These are phyloP conservation scores for Molossus molossus DNA, from an alignment of 2,797 vertebrate species.

Conservation along the genomic window DNA sequence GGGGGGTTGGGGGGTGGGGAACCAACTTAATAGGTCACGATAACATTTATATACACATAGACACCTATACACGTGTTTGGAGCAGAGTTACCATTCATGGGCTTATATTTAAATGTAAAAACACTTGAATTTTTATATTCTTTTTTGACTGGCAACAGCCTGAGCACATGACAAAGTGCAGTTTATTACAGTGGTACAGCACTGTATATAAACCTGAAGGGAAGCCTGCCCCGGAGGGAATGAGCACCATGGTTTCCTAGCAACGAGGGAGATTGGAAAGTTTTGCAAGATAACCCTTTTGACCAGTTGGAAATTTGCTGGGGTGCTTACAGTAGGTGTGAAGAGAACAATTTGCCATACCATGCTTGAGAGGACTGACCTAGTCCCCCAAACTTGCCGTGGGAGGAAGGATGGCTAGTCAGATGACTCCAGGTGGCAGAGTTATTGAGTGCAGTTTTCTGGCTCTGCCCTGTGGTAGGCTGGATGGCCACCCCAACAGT, in stretches of 20 bases:
- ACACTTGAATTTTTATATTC: constrained; percentile 65
- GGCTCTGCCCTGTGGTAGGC: not conserved
- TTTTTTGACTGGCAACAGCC: constrained; percentile 67
- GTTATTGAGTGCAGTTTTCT: not conserved
- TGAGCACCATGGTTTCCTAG: constrained; percentile 67
- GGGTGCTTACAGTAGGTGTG: constrained; percentile 30
- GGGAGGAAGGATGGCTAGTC: not conserved
- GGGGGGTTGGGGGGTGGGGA: constrained; percentile 6
- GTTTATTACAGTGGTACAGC: constrained; percentile 34
- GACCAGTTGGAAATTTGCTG: constrained; percentile 59
- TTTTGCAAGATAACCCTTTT: constrained; percentile 74
- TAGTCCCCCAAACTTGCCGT: not conserved
- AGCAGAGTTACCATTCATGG: not conserved
- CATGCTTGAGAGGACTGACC: not conserved
- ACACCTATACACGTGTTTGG: not conserved
- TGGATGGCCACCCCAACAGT: not conserved
- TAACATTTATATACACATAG: constrained; percentile 54
- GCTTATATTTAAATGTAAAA: constrained; percentile 56
- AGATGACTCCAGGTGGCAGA: not conserved
- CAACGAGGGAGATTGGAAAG: not conserved
- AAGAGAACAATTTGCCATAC: constrained; percentile 16
- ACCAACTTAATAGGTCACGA: constrained; percentile 67
- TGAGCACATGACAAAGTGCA: constrained; percentile 51
- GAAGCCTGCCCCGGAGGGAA: constrained; percentile 72
- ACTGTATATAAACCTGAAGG: not conserved